Conservation (phyloP, 2,113 vertebrate genomes). For the Smithornis capensis region DNA sequence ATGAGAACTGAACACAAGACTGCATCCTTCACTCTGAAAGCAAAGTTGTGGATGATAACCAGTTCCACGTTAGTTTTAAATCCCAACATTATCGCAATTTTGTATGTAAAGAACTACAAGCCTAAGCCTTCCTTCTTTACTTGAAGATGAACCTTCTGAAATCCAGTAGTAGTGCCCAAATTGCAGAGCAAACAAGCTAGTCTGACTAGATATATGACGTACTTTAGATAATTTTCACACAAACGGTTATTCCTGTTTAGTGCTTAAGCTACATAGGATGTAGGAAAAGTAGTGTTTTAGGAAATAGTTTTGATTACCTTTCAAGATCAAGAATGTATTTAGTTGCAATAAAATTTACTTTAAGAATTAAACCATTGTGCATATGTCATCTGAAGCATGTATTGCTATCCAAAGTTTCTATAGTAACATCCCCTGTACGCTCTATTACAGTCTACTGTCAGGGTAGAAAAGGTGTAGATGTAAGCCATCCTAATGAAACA, state of each 20-base stretch:
- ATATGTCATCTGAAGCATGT: fast-evolving
- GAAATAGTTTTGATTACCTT: background rate
- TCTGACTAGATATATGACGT: background rate
- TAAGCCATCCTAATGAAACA: background rate
- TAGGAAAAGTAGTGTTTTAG: background rate
- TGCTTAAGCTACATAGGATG: background rate
- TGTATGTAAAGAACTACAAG: background rate
- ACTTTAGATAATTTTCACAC: background rate
- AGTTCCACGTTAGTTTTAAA: background rate
- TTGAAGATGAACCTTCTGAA: background rate
- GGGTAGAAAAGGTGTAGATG: background rate
- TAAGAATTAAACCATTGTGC: background rate
- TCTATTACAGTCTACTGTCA: background rate
- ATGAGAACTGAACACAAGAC: background rate
- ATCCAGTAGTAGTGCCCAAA: background rate
- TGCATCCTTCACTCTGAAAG: background rate
- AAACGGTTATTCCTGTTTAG: background rate
- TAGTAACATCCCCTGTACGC: background rate
- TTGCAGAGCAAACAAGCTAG: background rate
- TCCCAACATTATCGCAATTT: background rate
- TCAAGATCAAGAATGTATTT: background rate
- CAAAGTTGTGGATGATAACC: background rate
- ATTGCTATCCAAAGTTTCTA: background rate
- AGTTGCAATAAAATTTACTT: background rate
- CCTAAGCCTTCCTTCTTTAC: background rate